Evolutionary conservation across 2,888 invertebrate genomes (phyloP).

Genomic region (Automeris io): DNA sequence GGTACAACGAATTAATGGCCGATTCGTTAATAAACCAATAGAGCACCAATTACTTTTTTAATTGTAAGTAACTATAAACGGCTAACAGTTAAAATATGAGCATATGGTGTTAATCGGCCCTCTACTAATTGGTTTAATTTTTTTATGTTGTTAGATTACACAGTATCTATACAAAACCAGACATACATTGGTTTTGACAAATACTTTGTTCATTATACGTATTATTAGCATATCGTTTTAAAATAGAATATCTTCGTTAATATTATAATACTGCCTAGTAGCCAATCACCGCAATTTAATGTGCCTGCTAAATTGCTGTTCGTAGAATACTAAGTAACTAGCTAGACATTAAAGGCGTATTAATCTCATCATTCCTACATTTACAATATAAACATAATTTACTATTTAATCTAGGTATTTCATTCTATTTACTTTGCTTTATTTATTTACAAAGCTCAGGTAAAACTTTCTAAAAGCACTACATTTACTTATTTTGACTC

Average conservation of each 20-base stretch:
- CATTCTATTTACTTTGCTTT: neutral
- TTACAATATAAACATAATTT: neutral
- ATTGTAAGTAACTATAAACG: constrained; percentile 40
- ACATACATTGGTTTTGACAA: constrained; percentile 53
- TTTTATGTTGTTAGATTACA: constrained; percentile 38
- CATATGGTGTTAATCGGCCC: constrained; percentile 55
- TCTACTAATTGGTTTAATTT: constrained; percentile 33
- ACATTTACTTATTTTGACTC: neutral
- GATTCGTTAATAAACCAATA: constrained; percentile 63
- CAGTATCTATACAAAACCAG: constrained; percentile 47
- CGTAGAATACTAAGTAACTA: constrained; percentile 1
- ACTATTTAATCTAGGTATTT: neutral
- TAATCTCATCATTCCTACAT: neutral
- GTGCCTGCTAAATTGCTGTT: constrained; percentile 21
- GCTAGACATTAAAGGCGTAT: neutral
- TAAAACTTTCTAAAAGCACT: constrained; percentile 1
- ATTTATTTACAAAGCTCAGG: constrained; percentile 3
- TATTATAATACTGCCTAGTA: constrained; percentile 17
- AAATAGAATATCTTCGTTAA: constrained; percentile 3
- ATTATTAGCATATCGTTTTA: constrained; percentile 18
- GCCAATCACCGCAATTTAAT: constrained; percentile 58
- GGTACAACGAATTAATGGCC: constrained; percentile 46
- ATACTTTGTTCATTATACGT: constrained; percentile 18
- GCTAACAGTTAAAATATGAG: constrained; percentile 35
- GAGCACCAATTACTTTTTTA: constrained; percentile 54